These are phyloP conservation scores for Habrosyne pyritoides DNA, from an alignment of 2,888 invertebrate species.

Conservation along the genomic window DNA sequence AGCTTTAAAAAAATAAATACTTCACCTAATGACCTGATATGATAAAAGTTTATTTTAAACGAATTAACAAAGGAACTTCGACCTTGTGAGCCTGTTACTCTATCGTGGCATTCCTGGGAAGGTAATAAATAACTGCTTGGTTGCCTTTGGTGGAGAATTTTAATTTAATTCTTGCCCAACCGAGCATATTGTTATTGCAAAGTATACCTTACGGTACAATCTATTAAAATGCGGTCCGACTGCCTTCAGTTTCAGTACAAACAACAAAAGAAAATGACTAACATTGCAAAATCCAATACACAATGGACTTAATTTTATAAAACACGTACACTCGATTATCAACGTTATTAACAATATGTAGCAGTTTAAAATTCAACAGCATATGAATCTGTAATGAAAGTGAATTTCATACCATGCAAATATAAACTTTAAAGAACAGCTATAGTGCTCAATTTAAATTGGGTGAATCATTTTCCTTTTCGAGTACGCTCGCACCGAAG, in stretches of 20 bases:
- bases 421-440: background rate
- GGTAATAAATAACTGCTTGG: background rate
- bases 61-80: background rate
- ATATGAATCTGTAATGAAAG: background rate
- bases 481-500: constrained; percentile 55
- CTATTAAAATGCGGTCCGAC: background rate
- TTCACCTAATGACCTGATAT: background rate
- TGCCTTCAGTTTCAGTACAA: background rate
- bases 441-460: background rate
- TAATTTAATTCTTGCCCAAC: too few relatives aligned
- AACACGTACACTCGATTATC: background rate
- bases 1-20: too few relatives aligned
- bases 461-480: constrained; percentile 1
- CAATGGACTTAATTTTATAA: background rate
- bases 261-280: background rate
- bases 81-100: background rate
- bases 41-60: background rate
- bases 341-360: background rate
- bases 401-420: background rate
- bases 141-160: too few relatives aligned
- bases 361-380: background rate
- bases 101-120: background rate
- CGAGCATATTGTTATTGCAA: too few relatives aligned
- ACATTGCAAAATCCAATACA: constrained; percentile 5
- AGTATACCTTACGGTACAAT: too few relatives aligned